Evolutionary conservation across 2,888 invertebrate genomes (phyloP), one percentile per base, ranked within the genome.

Genomic region (Mimachlamys varia): DNA sequence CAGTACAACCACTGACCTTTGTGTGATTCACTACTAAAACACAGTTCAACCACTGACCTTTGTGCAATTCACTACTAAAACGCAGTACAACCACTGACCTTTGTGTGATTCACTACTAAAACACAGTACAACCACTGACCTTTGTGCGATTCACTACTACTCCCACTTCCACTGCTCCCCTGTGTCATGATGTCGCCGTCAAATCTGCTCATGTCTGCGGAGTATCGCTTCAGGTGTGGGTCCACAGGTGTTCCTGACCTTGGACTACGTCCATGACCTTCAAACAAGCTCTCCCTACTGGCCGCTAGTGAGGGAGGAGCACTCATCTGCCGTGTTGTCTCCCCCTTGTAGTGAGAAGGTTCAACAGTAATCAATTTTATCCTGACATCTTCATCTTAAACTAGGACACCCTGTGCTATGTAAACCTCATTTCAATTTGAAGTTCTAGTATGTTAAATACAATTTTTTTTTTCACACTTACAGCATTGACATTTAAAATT

Each of bases 261-360:
- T 33, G 95, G 94, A 88, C 94, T 94, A 17, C 94, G 92, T 55
- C 93, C 91, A 88, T 89, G 88, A 17, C 89, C 90, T 17, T 95
- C 95, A 88, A 93, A 90, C 27, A 96, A 90, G 93, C 95, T 95
- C 91, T 96, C 96, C 5, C 95, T 91, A 91, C 96, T 96, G 22
- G 96, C 96, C 13, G 96, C 96, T 44, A 96, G 92, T 0, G 96
- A 96, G 0, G 96, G 96, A 17, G 96, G 96, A 58, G 96, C 96
- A 94, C 96, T 96, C 92, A 93, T 95, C 90, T 94, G 93, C 91
- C 92, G n/a, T 10, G 90, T 91, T 44, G 89, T 89, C 88, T 94
- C 94, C 37, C 92, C 92, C 93, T 93, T 50, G 15, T 89, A 27
- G 76, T 7, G 89, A 53, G 27, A 22, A 89, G n/a, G n/a, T 38